A percentile compares a stretch with the other conserved stretches of the same genome.
Evolutionary conservation across 2,797 vertebrate species (phyloP).

Genomic region (Austrolebias charrua): DNA sequence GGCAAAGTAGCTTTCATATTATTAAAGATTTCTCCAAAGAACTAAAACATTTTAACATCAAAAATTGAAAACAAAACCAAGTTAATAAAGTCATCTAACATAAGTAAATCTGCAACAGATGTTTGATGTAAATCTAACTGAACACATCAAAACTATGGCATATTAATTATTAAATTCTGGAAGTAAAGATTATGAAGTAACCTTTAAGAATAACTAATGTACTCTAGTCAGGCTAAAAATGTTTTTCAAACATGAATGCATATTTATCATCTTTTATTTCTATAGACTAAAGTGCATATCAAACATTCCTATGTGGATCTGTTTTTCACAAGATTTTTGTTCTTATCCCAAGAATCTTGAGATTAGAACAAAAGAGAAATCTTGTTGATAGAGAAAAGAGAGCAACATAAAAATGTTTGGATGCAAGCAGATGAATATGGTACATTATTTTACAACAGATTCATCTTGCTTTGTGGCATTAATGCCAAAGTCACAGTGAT

Average conservation of each 20-base stretch:
- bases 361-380: constrained; percentile 60
- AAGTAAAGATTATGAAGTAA: constrained; percentile 15
- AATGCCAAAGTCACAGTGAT: constrained; percentile 40
- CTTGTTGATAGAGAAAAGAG: constrained; percentile 57
- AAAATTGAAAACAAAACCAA: constrained; percentile 1
- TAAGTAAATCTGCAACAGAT: constrained; percentile 18
- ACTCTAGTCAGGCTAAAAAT: constrained; percentile 6
- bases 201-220: constrained; percentile 14
- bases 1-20: neutral
- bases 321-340: constrained; percentile 65
- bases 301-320: constrained; percentile 52
- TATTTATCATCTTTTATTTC: constrained; percentile 51
- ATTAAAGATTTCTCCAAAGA: neutral
- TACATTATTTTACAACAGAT: constrained; percentile 55
- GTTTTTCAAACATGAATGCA: constrained; percentile 59
- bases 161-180: constrained; percentile 22
- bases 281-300: constrained; percentile 17
- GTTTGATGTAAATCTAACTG: neutral
- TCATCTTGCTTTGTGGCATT: constrained; percentile 45
- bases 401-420: constrained; percentile 59
- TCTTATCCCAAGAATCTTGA: constrained; percentile 57
- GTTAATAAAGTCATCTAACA: constrained; percentile 20
- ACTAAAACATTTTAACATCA: neutral
- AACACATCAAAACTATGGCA: constrained; percentile 31
- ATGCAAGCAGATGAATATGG: constrained; percentile 53